A percentile compares a stretch with the other conserved stretches of the same genome.
phyloP scores from a whole-genome alignment of 2,797 vertebrate species.

The Xenopus petersii region DNA sequence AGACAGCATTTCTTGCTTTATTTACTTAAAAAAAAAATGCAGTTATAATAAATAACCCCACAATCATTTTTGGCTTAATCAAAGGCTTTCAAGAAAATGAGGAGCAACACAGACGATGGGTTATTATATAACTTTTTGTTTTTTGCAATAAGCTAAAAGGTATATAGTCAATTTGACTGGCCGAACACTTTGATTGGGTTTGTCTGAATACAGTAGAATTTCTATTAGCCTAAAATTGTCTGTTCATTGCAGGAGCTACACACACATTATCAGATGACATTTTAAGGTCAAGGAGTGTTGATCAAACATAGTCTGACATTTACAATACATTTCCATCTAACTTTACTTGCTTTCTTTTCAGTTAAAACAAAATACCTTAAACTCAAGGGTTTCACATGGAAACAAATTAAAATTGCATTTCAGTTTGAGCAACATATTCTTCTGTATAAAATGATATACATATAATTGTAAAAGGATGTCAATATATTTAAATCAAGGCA shows the following conservation, averaged over 20 bases:
- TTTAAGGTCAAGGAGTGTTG: slow-evolving; percentile 80
- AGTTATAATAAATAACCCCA: no score
- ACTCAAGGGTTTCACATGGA: slow-evolving; percentile 51
- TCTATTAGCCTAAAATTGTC: slow-evolving; percentile 33
- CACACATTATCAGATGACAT: slow-evolving; percentile 70
- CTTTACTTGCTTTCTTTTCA: slow-evolving; percentile 56
- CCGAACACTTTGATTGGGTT: slow-evolving; percentile 11
- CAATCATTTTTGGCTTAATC: no score
- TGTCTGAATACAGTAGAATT: not conserved
- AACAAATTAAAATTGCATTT: slow-evolving; percentile 48
- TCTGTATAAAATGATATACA: slow-evolving; percentile 7
- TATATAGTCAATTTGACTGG: not conserved
- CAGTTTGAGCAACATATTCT: slow-evolving; percentile 17
- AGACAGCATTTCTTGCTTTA: no score
- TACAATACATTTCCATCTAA: slow-evolving; percentile 77
- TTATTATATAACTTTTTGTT: no score
- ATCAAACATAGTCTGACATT: slow-evolving; percentile 82
- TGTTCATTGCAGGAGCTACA: slow-evolving; percentile 61
- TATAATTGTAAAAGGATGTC: slow-evolving; percentile 13
- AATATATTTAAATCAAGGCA: slow-evolving; percentile 19
- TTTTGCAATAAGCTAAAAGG: not conserved
- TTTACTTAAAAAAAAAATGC: no score
- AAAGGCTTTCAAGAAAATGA: no score
- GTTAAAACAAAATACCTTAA: slow-evolving; percentile 51
- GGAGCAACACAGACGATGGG: no score